Evolutionary conservation across 2,113 vertebrate genomes (phyloP).

Genomic region (Petaurus breviceps): DNA sequence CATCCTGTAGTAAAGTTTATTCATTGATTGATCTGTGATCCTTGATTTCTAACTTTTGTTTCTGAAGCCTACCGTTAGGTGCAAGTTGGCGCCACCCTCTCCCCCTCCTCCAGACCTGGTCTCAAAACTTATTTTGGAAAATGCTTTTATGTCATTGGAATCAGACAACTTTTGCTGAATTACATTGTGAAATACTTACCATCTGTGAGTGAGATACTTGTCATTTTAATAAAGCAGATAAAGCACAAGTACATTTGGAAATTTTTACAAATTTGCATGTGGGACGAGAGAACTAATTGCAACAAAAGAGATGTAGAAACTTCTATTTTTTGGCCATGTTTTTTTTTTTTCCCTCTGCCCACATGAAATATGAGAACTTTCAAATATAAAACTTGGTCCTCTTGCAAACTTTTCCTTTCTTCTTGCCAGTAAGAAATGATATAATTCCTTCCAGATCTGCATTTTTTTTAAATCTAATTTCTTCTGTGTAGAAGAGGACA

Average conservation of each 20-base stretch:
- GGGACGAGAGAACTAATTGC: conserved; percentile 66
- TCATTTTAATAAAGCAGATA: conserved; percentile 67
- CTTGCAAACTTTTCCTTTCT: conserved; percentile 81
- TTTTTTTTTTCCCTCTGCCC: conserved; percentile 64
- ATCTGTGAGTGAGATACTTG: conserved; percentile 67
- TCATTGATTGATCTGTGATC: background rate
- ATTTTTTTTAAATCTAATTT: conserved; percentile 74
- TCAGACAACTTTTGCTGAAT: conserved; percentile 65
- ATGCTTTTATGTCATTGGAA: conserved; percentile 37
- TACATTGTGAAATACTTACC: conserved; percentile 52
- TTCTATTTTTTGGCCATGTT: conserved; percentile 57
- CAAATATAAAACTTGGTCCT: conserved; percentile 80
- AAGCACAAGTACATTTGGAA: conserved; percentile 64
- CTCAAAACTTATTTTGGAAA: conserved; percentile 28
- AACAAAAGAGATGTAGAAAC: conserved; percentile 62
- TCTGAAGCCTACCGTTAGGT: background rate
- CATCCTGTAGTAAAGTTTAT: background rate
- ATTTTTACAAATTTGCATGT: conserved; percentile 64
- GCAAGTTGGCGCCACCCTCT: background rate
- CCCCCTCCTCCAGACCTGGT: background rate
- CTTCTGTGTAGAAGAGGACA: conserved; percentile 65
- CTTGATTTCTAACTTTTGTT: background rate
- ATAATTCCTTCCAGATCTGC: conserved; percentile 84
- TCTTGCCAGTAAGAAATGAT: conserved; percentile 78
- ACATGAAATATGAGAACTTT: conserved; percentile 79